A percentile compares a stretch with the other conserved stretches of the same genome.
Conservation (phyloP, 53 echinoderm and acorn worm genomes). For the Astropecten irregularis region DNA sequence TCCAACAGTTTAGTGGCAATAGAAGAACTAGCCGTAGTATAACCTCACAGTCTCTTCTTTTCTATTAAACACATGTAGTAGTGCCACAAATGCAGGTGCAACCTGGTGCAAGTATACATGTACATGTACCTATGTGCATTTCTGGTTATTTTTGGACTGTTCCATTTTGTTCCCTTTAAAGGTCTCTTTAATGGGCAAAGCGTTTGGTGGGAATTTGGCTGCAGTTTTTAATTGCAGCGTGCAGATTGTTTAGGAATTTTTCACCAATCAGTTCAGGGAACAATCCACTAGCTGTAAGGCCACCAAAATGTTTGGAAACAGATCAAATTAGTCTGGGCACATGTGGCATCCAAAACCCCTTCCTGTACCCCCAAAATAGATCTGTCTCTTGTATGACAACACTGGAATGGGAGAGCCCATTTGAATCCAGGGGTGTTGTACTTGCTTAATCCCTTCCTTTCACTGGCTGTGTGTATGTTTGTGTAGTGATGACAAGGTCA, state of each 20-base stretch:
- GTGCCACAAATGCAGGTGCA: background rate
- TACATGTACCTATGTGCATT: constrained; percentile 29
- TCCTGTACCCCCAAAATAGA: constrained; percentile 20
- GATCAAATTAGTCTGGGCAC: too few relatives aligned
- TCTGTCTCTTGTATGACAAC: constrained; percentile 27
- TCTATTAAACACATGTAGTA: constrained; percentile 52
- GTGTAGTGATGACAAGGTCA: constrained; percentile 55
- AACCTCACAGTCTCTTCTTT: constrained; percentile 1
- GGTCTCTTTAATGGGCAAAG: background rate
- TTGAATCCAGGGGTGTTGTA: constrained; percentile 13
- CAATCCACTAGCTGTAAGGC: too few relatives aligned
- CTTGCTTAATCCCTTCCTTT: constrained; percentile 26
- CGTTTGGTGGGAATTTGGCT: too few relatives aligned
- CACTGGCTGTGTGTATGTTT: constrained; percentile 39
- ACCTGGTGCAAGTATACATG: constrained; percentile 25
- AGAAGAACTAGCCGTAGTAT: background rate
- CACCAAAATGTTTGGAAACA: too few relatives aligned
- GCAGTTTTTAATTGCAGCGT: too few relatives aligned
- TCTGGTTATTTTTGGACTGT: constrained; percentile 40
- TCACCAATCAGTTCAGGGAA: too few relatives aligned
- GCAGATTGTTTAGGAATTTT: too few relatives aligned
- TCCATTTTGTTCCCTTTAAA: constrained; percentile 23
- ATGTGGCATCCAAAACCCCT: background rate
- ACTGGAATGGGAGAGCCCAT: constrained; percentile 23
- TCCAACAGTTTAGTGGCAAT: background rate